Conservation (phyloP, 2,888 invertebrate genomes). For the Drosophila austrosaltans region DNA sequence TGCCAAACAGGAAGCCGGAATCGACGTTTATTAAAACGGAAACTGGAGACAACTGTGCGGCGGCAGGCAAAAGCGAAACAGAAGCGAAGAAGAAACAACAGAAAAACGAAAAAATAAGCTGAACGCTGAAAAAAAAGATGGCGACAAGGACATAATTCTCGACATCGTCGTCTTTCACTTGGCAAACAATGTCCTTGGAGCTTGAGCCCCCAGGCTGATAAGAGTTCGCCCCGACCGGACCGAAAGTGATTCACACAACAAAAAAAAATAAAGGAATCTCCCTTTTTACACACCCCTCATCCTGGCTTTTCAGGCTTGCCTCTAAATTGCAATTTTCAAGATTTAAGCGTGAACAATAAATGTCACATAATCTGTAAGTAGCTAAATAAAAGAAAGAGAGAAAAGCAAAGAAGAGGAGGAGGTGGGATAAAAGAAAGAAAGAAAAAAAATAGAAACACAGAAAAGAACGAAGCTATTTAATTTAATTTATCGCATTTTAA, state of each 20-base stretch:
- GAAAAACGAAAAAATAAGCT: conserved; percentile 30
- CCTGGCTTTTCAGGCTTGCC: conserved; percentile 22
- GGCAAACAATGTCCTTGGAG: conserved; percentile 68
- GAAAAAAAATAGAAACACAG: conserved; percentile 52
- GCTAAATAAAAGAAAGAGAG: conserved; percentile 68
- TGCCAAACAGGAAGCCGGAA: conserved; percentile 77
- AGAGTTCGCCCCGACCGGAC: conserved; percentile 35
- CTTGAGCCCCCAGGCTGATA: conserved; percentile 51
- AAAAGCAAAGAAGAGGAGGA: too few relatives aligned
- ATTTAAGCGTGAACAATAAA: conserved; percentile 83
- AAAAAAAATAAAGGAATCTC: conserved; percentile 35
- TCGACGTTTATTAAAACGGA: conserved; percentile 81
- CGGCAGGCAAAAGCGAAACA: conserved; percentile 38
- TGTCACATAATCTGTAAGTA: conserved; percentile 83
- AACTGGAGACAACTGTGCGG: conserved; percentile 76
- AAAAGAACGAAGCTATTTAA: conserved; percentile 57
- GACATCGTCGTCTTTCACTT: conserved; percentile 11
- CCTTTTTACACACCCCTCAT: not conserved
- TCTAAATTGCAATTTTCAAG: conserved; percentile 77
- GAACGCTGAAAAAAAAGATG: conserved; percentile 29
- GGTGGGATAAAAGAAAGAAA: conserved; percentile 55
- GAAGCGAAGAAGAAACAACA: conserved; percentile 13
- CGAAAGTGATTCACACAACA: conserved; percentile 17
- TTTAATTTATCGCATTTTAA: conserved; percentile 80
- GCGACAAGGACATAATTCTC: conserved; percentile 68